Evolutionary conservation across 2,113 vertebrate species (phyloP).

Genomic region (Halichoerus grypus): DNA sequence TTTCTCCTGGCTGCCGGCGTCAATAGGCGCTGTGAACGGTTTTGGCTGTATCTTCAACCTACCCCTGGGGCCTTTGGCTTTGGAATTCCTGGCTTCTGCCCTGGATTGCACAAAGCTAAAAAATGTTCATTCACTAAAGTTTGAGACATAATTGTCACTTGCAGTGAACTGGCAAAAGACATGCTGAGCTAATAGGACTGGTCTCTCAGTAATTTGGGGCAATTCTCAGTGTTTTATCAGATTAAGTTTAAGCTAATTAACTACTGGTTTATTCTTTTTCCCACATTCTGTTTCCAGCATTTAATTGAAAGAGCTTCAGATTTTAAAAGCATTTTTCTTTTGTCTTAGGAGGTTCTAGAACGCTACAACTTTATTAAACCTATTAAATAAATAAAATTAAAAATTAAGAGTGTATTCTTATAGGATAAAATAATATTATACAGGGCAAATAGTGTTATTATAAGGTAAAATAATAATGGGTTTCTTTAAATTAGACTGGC

Average conservation of each 20-base stretch:
- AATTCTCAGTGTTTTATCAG: background rate
- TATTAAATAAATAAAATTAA: constrained; percentile 8
- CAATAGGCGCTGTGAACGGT: background rate
- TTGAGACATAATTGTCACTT: constrained; percentile 51
- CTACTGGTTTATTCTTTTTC: background rate
- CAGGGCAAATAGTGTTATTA: background rate
- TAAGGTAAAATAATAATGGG: background rate
- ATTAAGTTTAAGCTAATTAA: constrained; percentile 32
- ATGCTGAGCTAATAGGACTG: background rate
- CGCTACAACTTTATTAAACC: background rate
- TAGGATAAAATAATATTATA: background rate
- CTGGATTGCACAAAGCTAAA: constrained; percentile 56
- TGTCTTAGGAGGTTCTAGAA: constrained; percentile 2
- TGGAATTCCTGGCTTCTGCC: constrained; percentile 41
- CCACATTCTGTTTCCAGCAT: background rate
- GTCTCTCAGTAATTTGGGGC: background rate
- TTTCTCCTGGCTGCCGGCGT: background rate
- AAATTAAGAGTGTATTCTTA: background rate
- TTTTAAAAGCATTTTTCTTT: constrained; percentile 41
- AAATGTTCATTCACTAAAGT: constrained; percentile 47
- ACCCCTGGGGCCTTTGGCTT: background rate
- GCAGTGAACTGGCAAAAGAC: background rate
- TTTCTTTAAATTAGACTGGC: background rate
- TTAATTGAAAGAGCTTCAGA: constrained; percentile 17
- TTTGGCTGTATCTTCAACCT: background rate